Percentiles rank a stretch among this genome's conserved stretches.
Conservation (phyloP, 2,888 invertebrate species). For the Xylophagus ater region DNA sequence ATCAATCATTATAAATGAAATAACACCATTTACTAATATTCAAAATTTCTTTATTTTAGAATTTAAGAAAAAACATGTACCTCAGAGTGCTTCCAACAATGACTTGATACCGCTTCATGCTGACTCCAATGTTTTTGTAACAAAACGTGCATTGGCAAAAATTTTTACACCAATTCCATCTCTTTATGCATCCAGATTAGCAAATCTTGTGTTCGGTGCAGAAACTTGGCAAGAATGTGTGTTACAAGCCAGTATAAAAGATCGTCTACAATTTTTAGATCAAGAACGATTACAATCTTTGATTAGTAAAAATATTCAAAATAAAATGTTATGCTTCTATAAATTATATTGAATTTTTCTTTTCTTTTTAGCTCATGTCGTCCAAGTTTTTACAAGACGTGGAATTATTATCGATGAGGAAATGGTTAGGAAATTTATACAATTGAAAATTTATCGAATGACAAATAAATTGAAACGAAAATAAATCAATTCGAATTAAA, state of each 20-base stretch:
- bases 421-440: conserved; percentile 27
- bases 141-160: conserved; percentile 30
- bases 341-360: background rate
- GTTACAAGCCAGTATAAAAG: conserved; percentile 20
- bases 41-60: no score
- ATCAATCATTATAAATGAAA: no score
- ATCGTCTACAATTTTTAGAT: conserved; percentile 24
- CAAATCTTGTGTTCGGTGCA: conserved; percentile 32
- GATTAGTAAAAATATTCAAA: conserved; percentile 27
- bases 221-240: conserved; percentile 18
- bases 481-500: no score
- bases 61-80: no score
- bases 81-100: no score
- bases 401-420: conserved; percentile 26
- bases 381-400: conserved; percentile 32
- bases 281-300: conserved; percentile 28
- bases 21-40: no score
- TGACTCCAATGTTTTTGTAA: conserved; percentile 33
- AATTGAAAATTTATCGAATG: conserved; percentile 28
- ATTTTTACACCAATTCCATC: conserved; percentile 32
- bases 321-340: conserved; percentile 4
- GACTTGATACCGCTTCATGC: conserved; percentile 31
- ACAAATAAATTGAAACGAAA: conserved; percentile 4
- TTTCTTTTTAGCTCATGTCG: conserved; percentile 31
- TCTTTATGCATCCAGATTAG: conserved; percentile 33